phyloP scores from a whole-genome alignment of 2,888 invertebrate species.

The Hyposoter dolosus region DNA sequence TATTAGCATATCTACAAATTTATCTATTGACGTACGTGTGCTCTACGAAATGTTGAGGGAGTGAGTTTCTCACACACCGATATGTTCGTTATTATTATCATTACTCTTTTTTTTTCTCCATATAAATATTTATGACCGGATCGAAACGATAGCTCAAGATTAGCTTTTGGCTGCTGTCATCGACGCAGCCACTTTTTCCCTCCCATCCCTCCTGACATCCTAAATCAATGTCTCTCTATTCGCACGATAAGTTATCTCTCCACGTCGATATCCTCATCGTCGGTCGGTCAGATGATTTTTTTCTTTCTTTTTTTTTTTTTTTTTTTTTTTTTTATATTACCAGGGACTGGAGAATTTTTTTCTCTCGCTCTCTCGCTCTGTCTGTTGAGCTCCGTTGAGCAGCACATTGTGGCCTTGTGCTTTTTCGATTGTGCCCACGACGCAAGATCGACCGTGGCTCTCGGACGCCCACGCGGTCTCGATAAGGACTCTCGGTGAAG shows the following conservation, averaged over 20 bases:
- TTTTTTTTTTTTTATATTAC: background rate
- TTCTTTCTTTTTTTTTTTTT: background rate
- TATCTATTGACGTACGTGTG: background rate
- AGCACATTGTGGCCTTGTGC: constrained; percentile 59
- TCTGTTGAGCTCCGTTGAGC: constrained; percentile 12
- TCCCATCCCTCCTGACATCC: constrained; percentile 45
- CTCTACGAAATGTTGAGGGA: background rate
- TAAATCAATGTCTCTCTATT: constrained; percentile 73
- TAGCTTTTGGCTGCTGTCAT: constrained; percentile 64
- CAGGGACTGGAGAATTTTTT: background rate
- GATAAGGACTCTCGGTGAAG: background rate
- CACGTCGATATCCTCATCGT: constrained; percentile 38
- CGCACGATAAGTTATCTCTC: constrained; percentile 70
- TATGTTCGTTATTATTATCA: background rate
- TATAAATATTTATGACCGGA: background rate
- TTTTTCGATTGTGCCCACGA: constrained; percentile 62
- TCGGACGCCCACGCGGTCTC: constrained; percentile 20
- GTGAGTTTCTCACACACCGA: background rate
- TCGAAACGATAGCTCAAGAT: constrained; percentile 37
- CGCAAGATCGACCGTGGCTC: constrained; percentile 32
- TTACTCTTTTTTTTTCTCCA: background rate
- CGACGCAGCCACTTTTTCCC: constrained; percentile 11
- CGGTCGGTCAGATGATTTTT: background rate
- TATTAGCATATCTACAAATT: constrained; percentile 23
- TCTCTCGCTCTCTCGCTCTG: constrained; percentile 11